Base-by-base conservation (phyloP, 2,888 invertebrate genomes). In the Diplazon laetatorius region DNA sequence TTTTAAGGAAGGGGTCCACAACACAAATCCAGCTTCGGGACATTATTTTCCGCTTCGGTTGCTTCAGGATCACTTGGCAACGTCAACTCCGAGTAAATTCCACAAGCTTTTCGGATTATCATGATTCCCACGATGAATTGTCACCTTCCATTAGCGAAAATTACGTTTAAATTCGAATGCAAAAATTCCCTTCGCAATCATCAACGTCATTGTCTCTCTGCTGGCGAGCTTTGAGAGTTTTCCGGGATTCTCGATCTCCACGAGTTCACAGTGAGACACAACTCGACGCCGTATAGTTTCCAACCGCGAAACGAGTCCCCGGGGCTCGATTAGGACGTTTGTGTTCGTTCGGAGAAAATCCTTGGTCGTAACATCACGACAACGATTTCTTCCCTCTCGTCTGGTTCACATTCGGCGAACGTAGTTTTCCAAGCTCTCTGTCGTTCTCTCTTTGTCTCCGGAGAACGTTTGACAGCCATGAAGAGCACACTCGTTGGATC, bases 281-380 rank as follows among this genome's bases (percentile, higher is more conserved):
- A 25, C 25, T 68, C 22, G 78, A 77, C 80, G 76, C 80, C 81
- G 71, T 65, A 5, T 84, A 84, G 78, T 83, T 84, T 84, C 80
- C 83, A 82, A 79, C 83, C 82, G 80, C 83, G 85, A 83, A 85
- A 85, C 86, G 85, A 82, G 84, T 85, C 87, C 84, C 85, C 72
- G 63, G 82, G 81, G 85, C 82, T 82, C 87, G 85, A 87, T 87
- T 86, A 87, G 82, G 82, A 82, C 72, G 73, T 75, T 77, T 74
- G 79, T 78, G 79, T 78, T 82, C 78, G 63, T 71, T 63, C 66
- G 63, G 70, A 37, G 75, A 71, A 75, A 81, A 79, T 81, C 78
- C n/a, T 74, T 68, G 57, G 75, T 79, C 75, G 78, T 79, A 79
- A 79, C 71, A 37, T 63, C 63, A 66, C 62, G 57, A 37, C 30